Evolutionary conservation across 2,888 invertebrate species (phyloP).

Genomic region (Dasypogon diadema): DNA sequence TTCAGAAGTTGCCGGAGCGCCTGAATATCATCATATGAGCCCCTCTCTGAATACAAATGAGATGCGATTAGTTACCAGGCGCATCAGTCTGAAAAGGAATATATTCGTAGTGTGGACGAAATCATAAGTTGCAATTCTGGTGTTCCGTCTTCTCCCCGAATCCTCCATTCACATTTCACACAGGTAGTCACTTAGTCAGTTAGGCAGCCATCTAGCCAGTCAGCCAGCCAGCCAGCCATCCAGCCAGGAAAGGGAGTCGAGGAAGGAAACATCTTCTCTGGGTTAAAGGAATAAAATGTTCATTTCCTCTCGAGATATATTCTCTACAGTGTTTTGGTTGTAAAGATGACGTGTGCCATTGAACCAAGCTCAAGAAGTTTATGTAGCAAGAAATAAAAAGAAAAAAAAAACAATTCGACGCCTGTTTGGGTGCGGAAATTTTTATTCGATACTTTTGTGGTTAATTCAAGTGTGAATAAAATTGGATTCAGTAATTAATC

Average conservation of each 20-base stretch:
- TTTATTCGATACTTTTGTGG: too few species aligned
- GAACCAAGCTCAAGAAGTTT: conserved; percentile 3
- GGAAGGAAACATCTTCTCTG: conserved; percentile 31
- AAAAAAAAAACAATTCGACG: not conserved
- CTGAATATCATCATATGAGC: conserved; percentile 33
- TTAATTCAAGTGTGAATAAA: too few species aligned
- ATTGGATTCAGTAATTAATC: too few species aligned
- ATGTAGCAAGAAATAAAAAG: not conserved
- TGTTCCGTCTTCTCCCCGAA: not conserved
- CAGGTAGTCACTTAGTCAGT: conserved; percentile 31
- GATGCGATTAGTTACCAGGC: conserved; percentile 29
- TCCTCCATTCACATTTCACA: too few species aligned
- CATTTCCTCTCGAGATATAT: conserved; percentile 43
- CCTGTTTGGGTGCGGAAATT: conserved; percentile 32
- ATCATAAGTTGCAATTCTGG: conserved; percentile 38
- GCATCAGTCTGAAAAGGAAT: not conserved
- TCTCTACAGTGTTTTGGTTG: not conserved
- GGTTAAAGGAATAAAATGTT: conserved; percentile 36
- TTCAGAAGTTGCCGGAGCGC: conserved; percentile 12
- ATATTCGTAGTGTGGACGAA: conserved; percentile 21
- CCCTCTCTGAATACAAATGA: conserved; percentile 40
- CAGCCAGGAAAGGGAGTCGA: conserved; percentile 6
- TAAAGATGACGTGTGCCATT: conserved; percentile 37
- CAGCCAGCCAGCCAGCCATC: too few species aligned
- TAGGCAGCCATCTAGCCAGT: too few species aligned